phyloP scores from a whole-genome alignment of 2,888 invertebrate genomes.

The Pachliopta kotzebuea region DNA sequence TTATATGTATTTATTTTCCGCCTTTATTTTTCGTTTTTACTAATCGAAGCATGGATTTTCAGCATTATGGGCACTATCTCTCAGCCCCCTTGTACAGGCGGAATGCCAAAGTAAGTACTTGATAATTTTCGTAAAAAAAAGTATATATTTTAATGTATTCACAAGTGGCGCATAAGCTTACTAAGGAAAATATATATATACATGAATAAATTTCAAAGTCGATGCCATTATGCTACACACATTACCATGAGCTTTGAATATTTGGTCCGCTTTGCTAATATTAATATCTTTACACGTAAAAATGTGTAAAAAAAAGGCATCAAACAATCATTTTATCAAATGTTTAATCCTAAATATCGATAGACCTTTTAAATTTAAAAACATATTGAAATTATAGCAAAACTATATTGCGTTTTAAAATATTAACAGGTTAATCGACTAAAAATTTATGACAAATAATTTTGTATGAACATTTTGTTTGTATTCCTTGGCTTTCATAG shows the following conservation, averaged over 20 bases:
- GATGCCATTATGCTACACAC: constrained; percentile 18
- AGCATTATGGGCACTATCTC: constrained; percentile 78
- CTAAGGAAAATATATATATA: constrained; percentile 10
- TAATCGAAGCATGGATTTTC: constrained; percentile 79
- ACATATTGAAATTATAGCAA: not conserved
- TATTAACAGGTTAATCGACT: not conserved
- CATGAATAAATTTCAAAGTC: constrained; percentile 25
- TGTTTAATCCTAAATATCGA: not conserved
- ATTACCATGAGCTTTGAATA: constrained; percentile 25
- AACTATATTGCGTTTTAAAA: not conserved
- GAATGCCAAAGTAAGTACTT: constrained; percentile 79
- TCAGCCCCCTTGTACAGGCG: constrained; percentile 76
- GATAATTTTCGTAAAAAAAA: constrained; percentile 26
- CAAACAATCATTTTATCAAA: not conserved
- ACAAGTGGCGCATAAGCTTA: constrained; percentile 28
- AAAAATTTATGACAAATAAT: not conserved
- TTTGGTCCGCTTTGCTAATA: constrained; percentile 24
- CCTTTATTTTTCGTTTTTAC: constrained; percentile 63
- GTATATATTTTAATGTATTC: constrained; percentile 24
- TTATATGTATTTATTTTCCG: constrained; percentile 37
- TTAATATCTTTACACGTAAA: constrained; percentile 13
- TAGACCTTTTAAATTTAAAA: not conserved
- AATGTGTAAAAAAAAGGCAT: constrained; percentile 8
- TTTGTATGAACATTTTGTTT: not conserved
- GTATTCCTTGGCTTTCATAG: not conserved